Base-by-base conservation (phyloP, 2,888 invertebrate genomes). In the Thelaira solivaga region DNA sequence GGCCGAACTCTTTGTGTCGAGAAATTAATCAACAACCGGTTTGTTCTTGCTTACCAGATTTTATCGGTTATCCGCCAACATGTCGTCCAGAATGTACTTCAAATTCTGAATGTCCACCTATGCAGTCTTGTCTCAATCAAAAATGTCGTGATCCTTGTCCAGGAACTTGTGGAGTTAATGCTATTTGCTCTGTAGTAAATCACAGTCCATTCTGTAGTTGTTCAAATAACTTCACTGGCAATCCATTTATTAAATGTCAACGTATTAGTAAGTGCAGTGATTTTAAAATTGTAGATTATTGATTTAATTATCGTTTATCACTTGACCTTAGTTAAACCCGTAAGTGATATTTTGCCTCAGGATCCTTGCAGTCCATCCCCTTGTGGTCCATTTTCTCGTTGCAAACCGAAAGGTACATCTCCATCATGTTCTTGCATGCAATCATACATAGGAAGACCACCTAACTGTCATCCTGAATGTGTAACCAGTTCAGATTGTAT, bases 111-210 rank as follows among this genome's bases (percentile, higher is more conserved):
- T 96, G 96, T 87, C 87, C 92, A 4, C 92, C 93, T 49, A 93
- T 91, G 81, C 91, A 93, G 89, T 93, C 95, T 4, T 95, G 95
- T 84, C 92, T 92, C 64, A 95, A 95, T 85, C 93, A 93, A 86
- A 94, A 94, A 89, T 96, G 96, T 85, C 90, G 92, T 29, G 92
- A 95, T 86, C 95, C 96, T n/a, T 96, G 96, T 84, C 92, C 92
- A 67, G 95, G 94, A 82, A 92, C 94, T n/a, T 96, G 96, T 85
- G 96, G 96, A 20, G 90, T 94, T 26, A 90, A 90, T 80, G 94
- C 95, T 2, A 90, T 91, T 81, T 96, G 96, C 85, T 92, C 93
- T 88, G 94, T 95, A 26, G 92, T 95, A 55, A 94, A 94, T 86
- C 94, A 96, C 84, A 94, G 93, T 88, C 95, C 95, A 4, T 94